phyloP scores from a whole-genome alignment of 2,113 vertebrate species.

The Hippocampus zosterae region DNA sequence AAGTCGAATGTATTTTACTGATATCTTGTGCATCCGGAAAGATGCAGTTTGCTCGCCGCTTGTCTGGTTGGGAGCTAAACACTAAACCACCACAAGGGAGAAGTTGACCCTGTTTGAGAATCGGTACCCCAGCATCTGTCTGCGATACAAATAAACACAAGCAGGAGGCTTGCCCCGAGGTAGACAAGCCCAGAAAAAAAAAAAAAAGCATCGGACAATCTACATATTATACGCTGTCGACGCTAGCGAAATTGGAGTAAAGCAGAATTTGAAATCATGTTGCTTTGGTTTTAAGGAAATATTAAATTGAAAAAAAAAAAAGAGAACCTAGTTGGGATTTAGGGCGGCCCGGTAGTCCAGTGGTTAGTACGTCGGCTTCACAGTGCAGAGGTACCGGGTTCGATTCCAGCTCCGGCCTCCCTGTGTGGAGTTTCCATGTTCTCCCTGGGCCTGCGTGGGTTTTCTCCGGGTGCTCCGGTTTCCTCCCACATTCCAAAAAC shows the following conservation, averaged over 20 bases:
- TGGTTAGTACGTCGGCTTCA: too few relatives aligned
- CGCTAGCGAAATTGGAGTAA: background rate
- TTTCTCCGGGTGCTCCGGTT: too few relatives aligned
- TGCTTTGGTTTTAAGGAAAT: background rate
- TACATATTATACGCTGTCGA: background rate
- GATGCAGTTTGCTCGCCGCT: slow-evolving; percentile 1
- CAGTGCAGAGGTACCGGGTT: too few relatives aligned
- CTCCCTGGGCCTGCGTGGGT: too few relatives aligned
- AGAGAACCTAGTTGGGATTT: background rate
- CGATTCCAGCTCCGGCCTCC: too few relatives aligned
- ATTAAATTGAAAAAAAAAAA: slow-evolving; percentile 3
- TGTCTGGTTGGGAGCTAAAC: slow-evolving; percentile 34
- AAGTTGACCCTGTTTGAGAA: slow-evolving; percentile 65
- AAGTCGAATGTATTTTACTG: slow-evolving; percentile 4
- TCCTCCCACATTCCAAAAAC: too few relatives aligned
- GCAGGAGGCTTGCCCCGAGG: slow-evolving; percentile 51
- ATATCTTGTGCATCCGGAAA: slow-evolving; percentile 8
- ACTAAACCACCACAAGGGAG: slow-evolving; percentile 58
- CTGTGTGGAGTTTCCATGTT: too few relatives aligned
- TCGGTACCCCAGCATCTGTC: slow-evolving; percentile 57
- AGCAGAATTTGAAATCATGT: background rate
- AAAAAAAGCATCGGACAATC: slow-evolving; percentile 1
- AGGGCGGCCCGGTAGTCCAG: too few relatives aligned
- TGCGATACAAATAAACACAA: slow-evolving; percentile 45
- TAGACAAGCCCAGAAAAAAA: slow-evolving; percentile 30